Evolutionary conservation across 2,797 vertebrate genomes (phyloP).

Genomic region (Centropyge bicolor): DNA sequence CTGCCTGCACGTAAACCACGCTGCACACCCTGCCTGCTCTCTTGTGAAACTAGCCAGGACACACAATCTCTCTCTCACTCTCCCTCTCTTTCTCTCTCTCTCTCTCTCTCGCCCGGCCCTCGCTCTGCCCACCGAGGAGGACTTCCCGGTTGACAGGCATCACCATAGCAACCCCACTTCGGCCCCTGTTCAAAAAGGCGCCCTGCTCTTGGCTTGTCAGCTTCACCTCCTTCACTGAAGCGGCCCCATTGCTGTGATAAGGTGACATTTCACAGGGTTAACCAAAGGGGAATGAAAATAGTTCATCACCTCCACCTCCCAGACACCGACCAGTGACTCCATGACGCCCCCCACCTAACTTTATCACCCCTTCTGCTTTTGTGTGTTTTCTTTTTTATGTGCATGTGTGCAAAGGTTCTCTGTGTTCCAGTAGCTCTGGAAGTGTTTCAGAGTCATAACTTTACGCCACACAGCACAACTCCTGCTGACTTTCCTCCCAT

Average conservation of each 20-base stretch:
- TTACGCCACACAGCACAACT: conserved; percentile 23
- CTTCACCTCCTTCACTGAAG: conserved; percentile 70
- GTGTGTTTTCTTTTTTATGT: conserved; percentile 14
- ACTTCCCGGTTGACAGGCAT: conserved; percentile 86
- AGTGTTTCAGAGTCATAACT: conserved; percentile 64
- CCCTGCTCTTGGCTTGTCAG: conserved; percentile 73
- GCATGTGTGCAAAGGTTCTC: conserved; percentile 51
- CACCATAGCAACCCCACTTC: conserved; percentile 77
- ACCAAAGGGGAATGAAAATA: conserved; percentile 77
- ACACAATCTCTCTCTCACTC: conserved; percentile 63
- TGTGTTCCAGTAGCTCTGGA: conserved; percentile 55
- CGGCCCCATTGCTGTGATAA: conserved; percentile 82
- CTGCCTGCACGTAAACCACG: conserved; percentile 46
- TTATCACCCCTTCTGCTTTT: conserved; percentile 62
- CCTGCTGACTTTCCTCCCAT: conserved; percentile 38
- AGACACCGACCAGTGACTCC: conserved; percentile 58
- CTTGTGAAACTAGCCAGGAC: conserved; percentile 71
- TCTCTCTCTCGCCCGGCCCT: conserved; percentile 53
- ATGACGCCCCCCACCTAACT: conserved; percentile 54
- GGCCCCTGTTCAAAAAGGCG: conserved; percentile 76
- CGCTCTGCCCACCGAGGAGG: conserved; percentile 73
- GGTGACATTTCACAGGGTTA: conserved; percentile 87
- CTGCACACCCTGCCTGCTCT: conserved; percentile 52
- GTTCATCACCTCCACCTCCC: conserved; percentile 76
- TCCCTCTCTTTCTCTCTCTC: conserved; percentile 42